Evolutionary conservation across 2,113 vertebrate genomes (phyloP).

Genomic region (Smithornis capensis): DNA sequence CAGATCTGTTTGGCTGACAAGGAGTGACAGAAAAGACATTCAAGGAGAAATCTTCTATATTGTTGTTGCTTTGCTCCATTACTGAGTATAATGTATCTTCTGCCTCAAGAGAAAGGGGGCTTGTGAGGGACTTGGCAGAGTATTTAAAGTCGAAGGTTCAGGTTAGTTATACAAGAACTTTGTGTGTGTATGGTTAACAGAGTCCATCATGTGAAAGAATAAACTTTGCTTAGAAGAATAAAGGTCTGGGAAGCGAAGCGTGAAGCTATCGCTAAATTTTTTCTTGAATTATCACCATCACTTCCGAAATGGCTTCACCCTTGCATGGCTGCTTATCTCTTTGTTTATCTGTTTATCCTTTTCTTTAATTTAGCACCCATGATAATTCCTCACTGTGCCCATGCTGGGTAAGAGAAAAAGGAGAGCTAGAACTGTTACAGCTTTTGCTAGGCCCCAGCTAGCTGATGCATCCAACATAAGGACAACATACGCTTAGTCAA

Average conservation of each 20-base stretch:
- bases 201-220: conserved; percentile 50
- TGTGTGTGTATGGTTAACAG: conserved; percentile 70
- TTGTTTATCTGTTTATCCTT: neutral
- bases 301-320: neutral
- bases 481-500: neutral
- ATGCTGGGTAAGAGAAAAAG: neutral
- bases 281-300: conserved; percentile 5
- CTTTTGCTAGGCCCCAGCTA: neutral
- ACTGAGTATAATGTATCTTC: neutral
- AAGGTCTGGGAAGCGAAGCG: conserved; percentile 74
- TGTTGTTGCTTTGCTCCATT: conserved; percentile 67
- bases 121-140: neutral
- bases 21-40: conserved; percentile 73
- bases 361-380: neutral
- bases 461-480: neutral
- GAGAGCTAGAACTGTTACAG: neutral
- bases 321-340: neutral
- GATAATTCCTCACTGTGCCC: neutral
- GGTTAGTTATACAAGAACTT: conserved; percentile 68
- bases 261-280: conserved; percentile 22
- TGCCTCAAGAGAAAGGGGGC: neutral
- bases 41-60: conserved; percentile 65
- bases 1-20: conserved; percentile 50
- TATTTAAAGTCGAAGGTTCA: conserved; percentile 34
- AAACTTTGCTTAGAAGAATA: conserved; percentile 74